Evolutionary conservation across 2,113 vertebrate genomes (phyloP).

Genomic region (Psittacula cyanocephala): DNA sequence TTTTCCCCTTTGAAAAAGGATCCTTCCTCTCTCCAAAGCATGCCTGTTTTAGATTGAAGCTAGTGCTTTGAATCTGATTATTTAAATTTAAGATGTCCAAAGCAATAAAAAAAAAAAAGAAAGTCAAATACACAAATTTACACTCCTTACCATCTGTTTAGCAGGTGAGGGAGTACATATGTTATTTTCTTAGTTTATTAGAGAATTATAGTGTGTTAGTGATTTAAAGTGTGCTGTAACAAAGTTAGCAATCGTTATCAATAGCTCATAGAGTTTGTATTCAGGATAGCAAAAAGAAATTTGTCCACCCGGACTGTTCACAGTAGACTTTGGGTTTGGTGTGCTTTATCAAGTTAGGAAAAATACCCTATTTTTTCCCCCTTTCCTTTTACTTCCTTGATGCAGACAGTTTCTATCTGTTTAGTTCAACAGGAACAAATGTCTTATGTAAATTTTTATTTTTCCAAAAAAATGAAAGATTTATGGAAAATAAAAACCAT

Average conservation of each 20-base stretch:
- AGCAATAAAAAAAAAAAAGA: constrained; percentile 49
- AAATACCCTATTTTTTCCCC: neutral
- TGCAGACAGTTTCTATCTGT: neutral
- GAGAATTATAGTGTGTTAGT: constrained; percentile 38
- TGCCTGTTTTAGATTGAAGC: constrained; percentile 65
- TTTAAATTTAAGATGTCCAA: constrained; percentile 64
- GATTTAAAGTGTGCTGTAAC: constrained; percentile 38
- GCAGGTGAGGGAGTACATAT: constrained; percentile 52
- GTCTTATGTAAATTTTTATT: neutral
- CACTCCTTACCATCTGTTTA: constrained; percentile 54
- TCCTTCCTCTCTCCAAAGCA: constrained; percentile 56
- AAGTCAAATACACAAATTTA: constrained; percentile 69
- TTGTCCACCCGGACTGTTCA: neutral
- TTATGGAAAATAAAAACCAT: neutral
- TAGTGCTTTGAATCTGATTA: constrained; percentile 41
- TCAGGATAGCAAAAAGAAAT: neutral
- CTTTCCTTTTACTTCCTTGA: neutral
- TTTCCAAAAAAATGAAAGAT: accelerated
- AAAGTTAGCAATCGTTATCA: neutral
- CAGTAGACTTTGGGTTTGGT: neutral
- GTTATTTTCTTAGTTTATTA: constrained; percentile 27
- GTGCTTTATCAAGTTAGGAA: neutral
- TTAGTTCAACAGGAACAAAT: neutral
- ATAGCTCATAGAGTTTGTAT: neutral
- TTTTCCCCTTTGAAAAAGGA: constrained; percentile 69